Conservation (phyloP, 2,113 vertebrate species). For the Eublepharis macularius region DNA sequence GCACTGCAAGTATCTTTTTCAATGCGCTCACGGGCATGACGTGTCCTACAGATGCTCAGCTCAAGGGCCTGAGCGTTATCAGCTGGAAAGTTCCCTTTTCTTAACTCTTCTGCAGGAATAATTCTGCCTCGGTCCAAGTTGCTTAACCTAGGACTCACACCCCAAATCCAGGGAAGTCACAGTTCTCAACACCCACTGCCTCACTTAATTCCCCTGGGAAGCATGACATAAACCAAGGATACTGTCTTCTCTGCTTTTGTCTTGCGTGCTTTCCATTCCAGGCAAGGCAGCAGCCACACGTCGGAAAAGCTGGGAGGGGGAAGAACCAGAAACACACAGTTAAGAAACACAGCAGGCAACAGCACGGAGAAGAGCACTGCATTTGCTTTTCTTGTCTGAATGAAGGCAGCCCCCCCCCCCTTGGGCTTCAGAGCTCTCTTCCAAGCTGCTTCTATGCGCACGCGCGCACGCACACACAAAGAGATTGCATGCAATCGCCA, state of each 20-base stretch:
- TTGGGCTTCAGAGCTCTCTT: background rate
- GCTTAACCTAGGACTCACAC: background rate
- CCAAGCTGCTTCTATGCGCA: background rate
- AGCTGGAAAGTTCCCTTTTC: background rate
- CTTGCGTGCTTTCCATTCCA: slow-evolving; percentile 98
- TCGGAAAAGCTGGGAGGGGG: slow-evolving; percentile 88
- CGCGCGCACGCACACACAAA: too few species aligned
- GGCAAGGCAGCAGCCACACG: slow-evolving; percentile 97
- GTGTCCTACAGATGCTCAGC: background rate
- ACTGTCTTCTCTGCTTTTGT: slow-evolving; percentile 99
- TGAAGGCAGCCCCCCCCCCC: background rate
- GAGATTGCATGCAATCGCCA: background rate
- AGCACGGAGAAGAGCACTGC: rapidly evolving
- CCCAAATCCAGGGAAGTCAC: background rate
- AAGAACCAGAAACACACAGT: slow-evolving; percentile 8
- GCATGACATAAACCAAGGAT: slow-evolving; percentile 80
- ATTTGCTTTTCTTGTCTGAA: too few species aligned
- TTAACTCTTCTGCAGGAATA: too few species aligned
- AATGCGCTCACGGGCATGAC: too few species aligned
- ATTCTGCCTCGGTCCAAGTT: too few species aligned
- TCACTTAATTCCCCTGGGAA: background rate
- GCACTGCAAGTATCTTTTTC: background rate
- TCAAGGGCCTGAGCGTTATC: too few species aligned
- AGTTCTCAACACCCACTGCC: too few species aligned
- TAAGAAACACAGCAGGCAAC: background rate